Conservation (phyloP, 2,113 vertebrate genomes). For the Syrrhaptes paradoxus region DNA sequence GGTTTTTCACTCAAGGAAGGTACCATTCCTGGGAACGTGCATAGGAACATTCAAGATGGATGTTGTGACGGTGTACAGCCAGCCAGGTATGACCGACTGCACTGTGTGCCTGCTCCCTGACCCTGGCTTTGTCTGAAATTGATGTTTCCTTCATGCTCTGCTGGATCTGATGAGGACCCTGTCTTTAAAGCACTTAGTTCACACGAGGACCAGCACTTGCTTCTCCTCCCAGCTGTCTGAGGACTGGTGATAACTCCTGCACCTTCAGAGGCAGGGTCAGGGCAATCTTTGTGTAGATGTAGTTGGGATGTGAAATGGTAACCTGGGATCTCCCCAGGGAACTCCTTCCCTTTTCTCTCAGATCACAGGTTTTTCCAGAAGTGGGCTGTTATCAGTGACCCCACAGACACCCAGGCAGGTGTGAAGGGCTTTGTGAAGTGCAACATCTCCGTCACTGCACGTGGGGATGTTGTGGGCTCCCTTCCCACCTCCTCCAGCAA, state of each 20-base stretch:
- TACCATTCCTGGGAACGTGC: constrained; percentile 85
- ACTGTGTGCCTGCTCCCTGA: neutral
- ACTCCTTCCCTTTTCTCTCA: constrained; percentile 44
- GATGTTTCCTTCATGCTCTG: neutral
- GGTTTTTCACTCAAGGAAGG: constrained; percentile 89
- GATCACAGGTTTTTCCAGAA: constrained; percentile 93
- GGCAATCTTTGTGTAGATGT: rapidly evolving
- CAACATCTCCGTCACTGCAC: constrained; percentile 82
- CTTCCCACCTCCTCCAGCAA: constrained; percentile 61
- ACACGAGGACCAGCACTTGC: neutral
- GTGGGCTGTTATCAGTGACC: constrained; percentile 93
- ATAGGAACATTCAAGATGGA: constrained; percentile 94
- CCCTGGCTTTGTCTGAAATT: neutral
- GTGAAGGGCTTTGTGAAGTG: constrained; percentile 93
- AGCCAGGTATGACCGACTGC: constrained; percentile 80
- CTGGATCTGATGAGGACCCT: neutral
- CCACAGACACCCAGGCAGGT: constrained; percentile 85
- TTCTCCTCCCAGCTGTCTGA: neutral
- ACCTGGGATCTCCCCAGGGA: neutral
- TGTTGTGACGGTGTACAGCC: constrained; percentile 83
- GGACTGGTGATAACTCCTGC: neutral
- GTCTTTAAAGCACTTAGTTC: neutral
- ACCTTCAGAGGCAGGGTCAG: neutral
- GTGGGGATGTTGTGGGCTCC: constrained; percentile 78
- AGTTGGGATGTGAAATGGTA: neutral